Evolutionary conservation across 2,113 vertebrate genomes (phyloP), one percentile per base, ranked within the genome.

Genomic region (Xenopus tropicalis): DNA sequence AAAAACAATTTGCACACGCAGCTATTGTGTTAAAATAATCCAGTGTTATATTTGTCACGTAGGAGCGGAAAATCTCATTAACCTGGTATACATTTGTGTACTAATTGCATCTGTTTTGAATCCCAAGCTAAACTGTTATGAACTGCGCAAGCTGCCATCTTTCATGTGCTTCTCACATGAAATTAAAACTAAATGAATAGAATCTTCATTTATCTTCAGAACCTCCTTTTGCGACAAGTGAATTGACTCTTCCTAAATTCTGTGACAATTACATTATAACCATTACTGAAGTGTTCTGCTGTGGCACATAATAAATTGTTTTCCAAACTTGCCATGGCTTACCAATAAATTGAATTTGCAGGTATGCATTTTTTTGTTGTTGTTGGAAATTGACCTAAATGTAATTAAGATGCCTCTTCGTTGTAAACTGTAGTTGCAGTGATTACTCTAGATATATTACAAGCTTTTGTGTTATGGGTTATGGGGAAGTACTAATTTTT

Each of bases 141-240:
- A 74, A 61, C 80, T 83, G 78, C 86, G 86, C 91, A 83, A 74
- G 83, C 88, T 86, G 48, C 92, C 95, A 96, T 95, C 89, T 91
- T 95, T 94, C 93, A 95, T 90, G 86, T 86, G 92, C 87, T 94
- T 91, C 91, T 91, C 86, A 90, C 92, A 91, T 94, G 90, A 96
- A 98, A 99, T 98, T 98, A 98, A 90, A 91, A 91, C 90, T 93
- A 95, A 97, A 97, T 97, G 94, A 97, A 97, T 94, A 95, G 93
- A 91, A 93, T 95, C 93, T 97, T 97, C 96, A 98, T 99, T 98
- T 98, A 96, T 99, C 96, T 97, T 98, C 88, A 86, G 84, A 86
- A 92, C 90, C 88, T 88, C 87, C 84, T 90, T 91, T 89, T 93
- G 93, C 91, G 94, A 91, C 94, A 88, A 91, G 89, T 84, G 91